Base-by-base conservation (phyloP, 2,113 vertebrate genomes). In the Malurus elegans region DNA sequence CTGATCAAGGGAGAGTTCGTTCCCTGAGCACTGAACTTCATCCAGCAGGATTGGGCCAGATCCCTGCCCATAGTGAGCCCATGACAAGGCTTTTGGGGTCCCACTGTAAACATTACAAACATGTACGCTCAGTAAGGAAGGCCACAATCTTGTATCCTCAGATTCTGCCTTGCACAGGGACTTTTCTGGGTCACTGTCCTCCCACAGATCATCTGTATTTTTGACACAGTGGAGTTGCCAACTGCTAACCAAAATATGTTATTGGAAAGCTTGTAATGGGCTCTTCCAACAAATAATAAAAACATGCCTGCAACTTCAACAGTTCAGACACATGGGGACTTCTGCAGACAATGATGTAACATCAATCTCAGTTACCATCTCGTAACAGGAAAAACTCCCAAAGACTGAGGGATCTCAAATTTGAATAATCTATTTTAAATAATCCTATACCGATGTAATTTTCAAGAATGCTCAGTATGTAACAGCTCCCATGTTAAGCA, bases 1-100 rank as follows among this genome's bases (percentile, higher is more conserved):
- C 93, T 98, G 98, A 57, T 98, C 98, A 96, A 99, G 96, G 45
- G 98, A 98, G 14, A 98, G 95, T 96, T 99, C 99, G 38, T 99
- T 99, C 57, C 99, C 99, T 6, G 98, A 97, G 97, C 99, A 99
- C 90, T 98, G 98, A 25, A 99, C 98, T n/a, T 99, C 99, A 80
- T 99, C 99, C 96, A 99, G 96, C 73, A 98, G 97, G 95, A 99
- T 99, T 53, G 98, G 98, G 28, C 99, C 99, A 21, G 97, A 98
- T 72, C 99, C 98, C 95, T 98, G 98, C 58, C 99, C 99, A 11
- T 98, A 99, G 95, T 98, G 98, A 85, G 99, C 99, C 99, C 99
- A 99, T 0, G 98, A 98, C 98, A 98, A 98, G 65, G 99, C 98
- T 95, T 98, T 99, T 0, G 98, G 98, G 47, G 98, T 98, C 10